phyloP scores from a whole-genome alignment of 1,140 invertebrate genomes.

The Diorhabda elongata region DNA sequence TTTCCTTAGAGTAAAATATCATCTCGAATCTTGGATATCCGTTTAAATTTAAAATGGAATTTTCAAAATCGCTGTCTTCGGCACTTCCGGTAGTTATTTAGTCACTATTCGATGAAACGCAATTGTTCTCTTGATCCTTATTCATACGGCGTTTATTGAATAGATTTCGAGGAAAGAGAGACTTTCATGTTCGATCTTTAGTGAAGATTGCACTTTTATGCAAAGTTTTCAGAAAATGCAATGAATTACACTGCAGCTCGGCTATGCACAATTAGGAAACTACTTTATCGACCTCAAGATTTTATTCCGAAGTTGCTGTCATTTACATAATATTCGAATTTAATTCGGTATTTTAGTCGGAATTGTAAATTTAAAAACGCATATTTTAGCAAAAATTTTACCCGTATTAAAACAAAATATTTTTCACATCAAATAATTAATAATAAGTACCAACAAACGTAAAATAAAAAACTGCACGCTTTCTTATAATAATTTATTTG shows the following conservation, averaged over 20 bases:
- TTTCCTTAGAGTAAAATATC: too few species aligned
- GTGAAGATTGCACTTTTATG: neutral
- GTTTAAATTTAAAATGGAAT: neutral
- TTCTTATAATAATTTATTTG: too few species aligned
- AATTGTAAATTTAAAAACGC: too few species aligned
- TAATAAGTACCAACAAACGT: too few species aligned
- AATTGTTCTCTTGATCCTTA: neutral
- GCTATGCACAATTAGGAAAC: neutral
- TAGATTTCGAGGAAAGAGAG: neutral
- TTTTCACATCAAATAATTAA: too few species aligned
- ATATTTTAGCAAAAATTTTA: too few species aligned
- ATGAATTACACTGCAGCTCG: constrained; percentile 1
- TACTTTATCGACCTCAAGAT: neutral
- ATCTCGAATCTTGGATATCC: neutral
- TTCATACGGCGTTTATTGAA: neutral
- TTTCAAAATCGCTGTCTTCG: constrained; percentile 2
- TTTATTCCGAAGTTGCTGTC: too few species aligned
- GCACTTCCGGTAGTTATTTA: constrained; percentile 2
- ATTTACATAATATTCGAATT: too few species aligned
- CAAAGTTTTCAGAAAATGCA: neutral
- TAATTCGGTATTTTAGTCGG: too few species aligned
- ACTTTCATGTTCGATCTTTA: constrained; percentile 1
- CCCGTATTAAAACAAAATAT: too few species aligned
- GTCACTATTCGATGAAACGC: neutral
- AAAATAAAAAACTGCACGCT: too few species aligned